Base-by-base conservation (phyloP, 2,888 invertebrate genomes). In the Eilema depressum region DNA sequence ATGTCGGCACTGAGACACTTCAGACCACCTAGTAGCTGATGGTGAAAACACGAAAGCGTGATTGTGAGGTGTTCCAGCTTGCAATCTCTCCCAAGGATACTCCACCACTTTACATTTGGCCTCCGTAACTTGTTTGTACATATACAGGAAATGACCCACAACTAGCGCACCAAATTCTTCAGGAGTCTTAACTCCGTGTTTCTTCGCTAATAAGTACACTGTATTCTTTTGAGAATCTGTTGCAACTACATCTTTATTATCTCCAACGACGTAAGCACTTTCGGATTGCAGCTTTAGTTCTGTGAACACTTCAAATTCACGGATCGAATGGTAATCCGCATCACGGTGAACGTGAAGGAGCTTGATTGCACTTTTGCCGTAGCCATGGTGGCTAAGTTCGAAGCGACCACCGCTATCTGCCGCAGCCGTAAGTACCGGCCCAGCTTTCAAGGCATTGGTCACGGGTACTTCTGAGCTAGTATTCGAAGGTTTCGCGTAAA, bases 161-260 rank as follows among this genome's bases (percentile, higher is more conserved):
- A 98, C 95, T n/a, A 97, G 91, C 26, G 97, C 93, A 1, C 96
- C 98, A 87, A 98, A 98, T 83, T 97, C 97, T 89, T 98, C 98
- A 0, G 97, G 97, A 33, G 97, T 97, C 81, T 96, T 96, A 41
- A 98, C 96, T 65, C 98, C 98, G 86, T 97, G 95, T 84, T 97
- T 97, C 86, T 97, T 98, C 11, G 98, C 98, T 79, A 98, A 89
- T 57, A 98, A 90, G 86, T 97, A 98, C 56, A 98, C 97, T 1
- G 97, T 98, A 86, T 98, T 98, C 92, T 98, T 98, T 88, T 98
- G 98, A 0, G 97, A 97, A 86, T 98, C 98, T 0, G 98, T 98
- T 17, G 98, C 98, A 25, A 98, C 97, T 74, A 98, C 97, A 85
- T 97, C 97, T 66, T 96, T 96, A 86, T 98, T 98, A 90, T 98